A percentile compares a stretch with the other conserved stretches of the same genome.
Conservation (phyloP, 2,113 vertebrate genomes). For the Cololabis saira region DNA sequence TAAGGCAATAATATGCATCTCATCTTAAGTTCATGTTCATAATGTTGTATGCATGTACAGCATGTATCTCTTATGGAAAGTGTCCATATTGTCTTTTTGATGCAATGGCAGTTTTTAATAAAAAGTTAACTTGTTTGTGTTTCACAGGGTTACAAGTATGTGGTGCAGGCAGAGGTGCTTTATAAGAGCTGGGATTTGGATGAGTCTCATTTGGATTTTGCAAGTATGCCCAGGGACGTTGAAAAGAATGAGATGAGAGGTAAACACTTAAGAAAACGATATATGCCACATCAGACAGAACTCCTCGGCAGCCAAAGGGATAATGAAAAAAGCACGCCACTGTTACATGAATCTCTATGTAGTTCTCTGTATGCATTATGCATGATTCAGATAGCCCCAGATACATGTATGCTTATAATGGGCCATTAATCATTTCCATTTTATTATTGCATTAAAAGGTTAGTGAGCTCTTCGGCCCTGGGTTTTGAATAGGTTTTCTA, state of each 20-base stretch:
- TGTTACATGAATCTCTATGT: slow-evolving; percentile 8
- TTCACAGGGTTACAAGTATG: slow-evolving; percentile 85
- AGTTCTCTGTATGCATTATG: background rate
- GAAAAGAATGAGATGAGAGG: slow-evolving; percentile 86
- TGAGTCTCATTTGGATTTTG: slow-evolving; percentile 80
- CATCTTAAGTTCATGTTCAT: background rate
- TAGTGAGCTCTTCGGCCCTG: slow-evolving; percentile 1
- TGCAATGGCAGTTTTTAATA: background rate
- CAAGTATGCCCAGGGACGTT: slow-evolving; percentile 81
- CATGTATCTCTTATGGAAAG: background rate
- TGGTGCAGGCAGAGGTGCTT: slow-evolving; percentile 86
- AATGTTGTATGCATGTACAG: background rate
- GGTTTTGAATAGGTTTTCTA: slow-evolving; percentile 12
- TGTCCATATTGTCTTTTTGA: background rate
- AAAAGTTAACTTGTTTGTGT: slow-evolving; percentile 28
- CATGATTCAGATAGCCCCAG: slow-evolving; percentile 2
- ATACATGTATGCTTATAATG: background rate
- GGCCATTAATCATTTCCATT: slow-evolving; percentile 10
- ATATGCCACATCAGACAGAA: slow-evolving; percentile 5
- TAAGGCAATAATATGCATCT: no score
- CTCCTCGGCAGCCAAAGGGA: background rate
- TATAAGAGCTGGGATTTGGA: slow-evolving; percentile 87
- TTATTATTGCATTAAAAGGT: slow-evolving; percentile 8
- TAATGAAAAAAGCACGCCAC: background rate
- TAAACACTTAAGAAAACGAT: slow-evolving; percentile 51